These are phyloP conservation scores for Tetrax tetrax DNA, from an alignment of 2,113 vertebrate genomes.

Conservation along the genomic window DNA sequence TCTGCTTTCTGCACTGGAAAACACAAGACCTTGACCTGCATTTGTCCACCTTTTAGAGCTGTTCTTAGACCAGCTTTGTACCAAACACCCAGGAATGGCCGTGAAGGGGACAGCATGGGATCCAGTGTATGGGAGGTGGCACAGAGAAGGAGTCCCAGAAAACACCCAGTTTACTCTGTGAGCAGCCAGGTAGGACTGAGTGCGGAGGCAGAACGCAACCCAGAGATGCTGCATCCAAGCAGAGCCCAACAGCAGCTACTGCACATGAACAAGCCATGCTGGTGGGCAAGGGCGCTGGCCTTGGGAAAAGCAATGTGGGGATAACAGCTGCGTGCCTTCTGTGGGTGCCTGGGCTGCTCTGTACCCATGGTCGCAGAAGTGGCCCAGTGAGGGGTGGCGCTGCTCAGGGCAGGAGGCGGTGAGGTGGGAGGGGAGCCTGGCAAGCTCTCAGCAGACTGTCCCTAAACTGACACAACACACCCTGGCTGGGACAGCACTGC, in stretches of 20 bases:
- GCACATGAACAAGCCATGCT: no score
- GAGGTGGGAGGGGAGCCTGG: background rate
- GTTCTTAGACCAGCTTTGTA: background rate
- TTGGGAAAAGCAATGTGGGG: background rate
- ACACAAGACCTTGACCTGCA: background rate
- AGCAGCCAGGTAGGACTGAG: background rate
- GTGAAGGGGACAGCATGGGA: background rate
- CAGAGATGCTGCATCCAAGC: background rate
- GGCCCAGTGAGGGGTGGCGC: rapidly evolving
- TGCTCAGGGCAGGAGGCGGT: background rate
- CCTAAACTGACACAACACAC: background rate
- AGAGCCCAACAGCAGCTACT: background rate
- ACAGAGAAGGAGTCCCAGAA: background rate
- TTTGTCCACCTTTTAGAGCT: background rate
- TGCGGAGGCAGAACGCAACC: background rate
- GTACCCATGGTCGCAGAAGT: background rate
- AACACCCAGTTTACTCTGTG: background rate
- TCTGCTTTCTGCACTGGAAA: background rate
- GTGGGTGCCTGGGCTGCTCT: background rate
- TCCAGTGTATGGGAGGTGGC: background rate
- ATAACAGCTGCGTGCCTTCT: background rate
- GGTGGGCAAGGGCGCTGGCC: background rate
- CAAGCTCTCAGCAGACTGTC: background rate
- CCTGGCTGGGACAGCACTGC: rapidly evolving
- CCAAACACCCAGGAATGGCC: background rate